Percentiles rank a stretch among this genome's conserved stretches.
Evolutionary conservation across 2,888 invertebrate genomes (phyloP).

Genomic region (Nephrotoma appendiculata): DNA sequence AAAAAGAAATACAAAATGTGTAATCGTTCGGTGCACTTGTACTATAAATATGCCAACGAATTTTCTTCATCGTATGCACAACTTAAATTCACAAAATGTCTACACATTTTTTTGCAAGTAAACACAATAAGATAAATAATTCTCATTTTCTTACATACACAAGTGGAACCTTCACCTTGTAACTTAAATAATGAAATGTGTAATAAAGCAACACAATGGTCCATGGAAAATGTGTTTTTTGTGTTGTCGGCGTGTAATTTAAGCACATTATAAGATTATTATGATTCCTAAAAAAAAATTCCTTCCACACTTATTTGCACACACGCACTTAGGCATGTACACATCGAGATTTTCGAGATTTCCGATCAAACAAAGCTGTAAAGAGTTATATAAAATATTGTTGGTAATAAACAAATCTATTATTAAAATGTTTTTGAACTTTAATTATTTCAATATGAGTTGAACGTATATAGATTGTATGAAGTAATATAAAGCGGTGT

Average conservation of each 20-base stretch:
- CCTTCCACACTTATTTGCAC: neutral
- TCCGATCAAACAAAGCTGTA: neutral
- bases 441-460: neutral
- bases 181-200: neutral
- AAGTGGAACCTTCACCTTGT: neutral
- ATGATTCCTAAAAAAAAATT: neutral
- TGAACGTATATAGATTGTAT: neutral
- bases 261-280: neutral
- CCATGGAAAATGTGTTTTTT: neutral
- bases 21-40: neutral
- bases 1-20: neutral
- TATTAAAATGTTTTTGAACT: neutral
- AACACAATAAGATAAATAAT: neutral
- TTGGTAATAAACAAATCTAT: neutral
- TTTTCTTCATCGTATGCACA: neutral
- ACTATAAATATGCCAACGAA: neutral
- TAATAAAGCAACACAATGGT: neutral
- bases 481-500: neutral
- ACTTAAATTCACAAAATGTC: neutral
- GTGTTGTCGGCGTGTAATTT: neutral
- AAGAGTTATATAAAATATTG: neutral
- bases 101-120: neutral
- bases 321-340: neutral
- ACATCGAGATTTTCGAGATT: neutral
- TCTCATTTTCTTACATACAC: neutral